Conservation (phyloP, 2,113 vertebrate genomes). For the Vireo altiloquus region DNA sequence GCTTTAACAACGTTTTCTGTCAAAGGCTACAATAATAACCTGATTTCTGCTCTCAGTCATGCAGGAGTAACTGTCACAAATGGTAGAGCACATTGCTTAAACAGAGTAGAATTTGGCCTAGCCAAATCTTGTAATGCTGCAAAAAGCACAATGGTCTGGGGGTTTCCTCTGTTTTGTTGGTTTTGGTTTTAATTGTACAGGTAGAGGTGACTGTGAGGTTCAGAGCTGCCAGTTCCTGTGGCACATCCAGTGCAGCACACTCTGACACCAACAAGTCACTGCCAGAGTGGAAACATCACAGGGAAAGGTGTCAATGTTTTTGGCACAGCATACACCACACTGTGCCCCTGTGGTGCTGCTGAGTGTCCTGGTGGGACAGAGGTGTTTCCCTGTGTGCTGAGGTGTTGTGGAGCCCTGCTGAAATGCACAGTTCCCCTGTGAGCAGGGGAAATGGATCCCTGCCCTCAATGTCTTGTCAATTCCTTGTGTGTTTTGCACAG, state of each 20-base stretch:
- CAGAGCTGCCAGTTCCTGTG: background rate
- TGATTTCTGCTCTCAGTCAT: background rate
- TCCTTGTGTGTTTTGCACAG: background rate
- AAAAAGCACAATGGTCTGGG: background rate
- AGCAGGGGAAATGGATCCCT: background rate
- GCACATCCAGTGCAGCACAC: background rate
- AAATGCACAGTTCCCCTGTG: background rate
- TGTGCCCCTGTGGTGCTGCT: no score
- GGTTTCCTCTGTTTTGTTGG: background rate
- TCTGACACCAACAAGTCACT: background rate
- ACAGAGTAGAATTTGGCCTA: background rate
- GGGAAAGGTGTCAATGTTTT: background rate
- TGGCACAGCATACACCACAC: background rate
- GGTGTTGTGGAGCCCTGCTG: background rate
- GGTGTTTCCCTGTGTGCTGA: background rate
- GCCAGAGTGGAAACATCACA: background rate
- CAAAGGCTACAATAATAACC: slow-evolving; percentile 10
- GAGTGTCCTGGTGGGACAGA: background rate
- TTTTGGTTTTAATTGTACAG: background rate
- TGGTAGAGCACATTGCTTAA: background rate
- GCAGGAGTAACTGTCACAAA: background rate
- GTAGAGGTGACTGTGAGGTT: background rate
- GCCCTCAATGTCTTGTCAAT: background rate
- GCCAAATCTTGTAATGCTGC: background rate
- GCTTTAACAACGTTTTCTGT: slow-evolving; percentile 27